Percentiles rank a stretch among this genome's conserved stretches.
These are phyloP conservation scores for Pandemis heparana DNA, from an alignment of 2,888 invertebrate genomes.

Conservation along the genomic window DNA sequence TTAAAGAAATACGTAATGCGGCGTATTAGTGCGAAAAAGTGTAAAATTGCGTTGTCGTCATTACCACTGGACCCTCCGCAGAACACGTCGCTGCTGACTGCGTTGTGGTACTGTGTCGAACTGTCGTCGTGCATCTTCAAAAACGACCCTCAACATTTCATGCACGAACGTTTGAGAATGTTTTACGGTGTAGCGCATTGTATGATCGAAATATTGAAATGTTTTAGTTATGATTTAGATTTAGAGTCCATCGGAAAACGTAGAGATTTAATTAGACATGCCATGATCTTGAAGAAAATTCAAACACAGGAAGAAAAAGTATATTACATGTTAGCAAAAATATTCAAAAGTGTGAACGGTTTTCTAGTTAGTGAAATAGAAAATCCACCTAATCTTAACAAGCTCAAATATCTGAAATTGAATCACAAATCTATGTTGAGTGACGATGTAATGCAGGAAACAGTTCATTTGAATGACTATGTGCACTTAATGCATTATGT, in stretches of 20 bases:
- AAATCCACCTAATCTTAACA: constrained; percentile 51
- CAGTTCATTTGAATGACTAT: constrained; percentile 53
- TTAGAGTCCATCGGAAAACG: constrained; percentile 51
- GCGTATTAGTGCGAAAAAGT: constrained; percentile 55
- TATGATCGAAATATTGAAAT: constrained; percentile 58
- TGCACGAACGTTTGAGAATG: constrained; percentile 56
- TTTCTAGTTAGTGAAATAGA: constrained; percentile 56
- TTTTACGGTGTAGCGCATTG: constrained; percentile 49
- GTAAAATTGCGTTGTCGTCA: constrained; percentile 58
- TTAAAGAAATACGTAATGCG: constrained; percentile 58
- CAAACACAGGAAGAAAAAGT: constrained; percentile 47
- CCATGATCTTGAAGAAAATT: constrained; percentile 55
- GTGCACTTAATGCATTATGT: constrained; percentile 50
- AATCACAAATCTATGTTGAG: constrained; percentile 52
- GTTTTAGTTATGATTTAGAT: constrained; percentile 55
- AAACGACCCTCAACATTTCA: constrained; percentile 52
- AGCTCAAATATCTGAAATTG: constrained; percentile 55
- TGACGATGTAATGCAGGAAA: constrained; percentile 47
- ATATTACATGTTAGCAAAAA: constrained; percentile 51
- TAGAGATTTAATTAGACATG: constrained; percentile 52
- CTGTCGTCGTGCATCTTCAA: constrained; percentile 58
- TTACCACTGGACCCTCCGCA: constrained; percentile 58
- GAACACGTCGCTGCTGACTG: constrained; percentile 52
- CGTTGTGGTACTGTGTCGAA: constrained; percentile 62
- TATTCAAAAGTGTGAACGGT: constrained; percentile 55